These are phyloP conservation scores for Cherax quadricarinatus DNA, from an alignment of 1,140 invertebrate species.

Conservation along the genomic window DNA sequence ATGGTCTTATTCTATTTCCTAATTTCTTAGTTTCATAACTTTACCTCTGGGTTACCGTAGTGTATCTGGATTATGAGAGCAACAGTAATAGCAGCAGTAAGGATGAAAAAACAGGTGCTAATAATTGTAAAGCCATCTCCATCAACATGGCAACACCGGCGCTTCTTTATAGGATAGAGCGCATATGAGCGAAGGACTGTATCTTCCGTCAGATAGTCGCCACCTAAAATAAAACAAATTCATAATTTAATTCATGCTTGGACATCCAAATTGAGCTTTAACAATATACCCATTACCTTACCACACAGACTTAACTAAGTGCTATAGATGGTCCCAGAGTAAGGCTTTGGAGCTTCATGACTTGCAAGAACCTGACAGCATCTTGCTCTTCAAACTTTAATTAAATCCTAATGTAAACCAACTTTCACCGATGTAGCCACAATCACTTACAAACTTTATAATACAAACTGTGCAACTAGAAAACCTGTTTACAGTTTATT, in stretches of 20 bases:
- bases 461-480: too few relatives aligned
- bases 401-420: too few relatives aligned
- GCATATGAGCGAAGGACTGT: conserved; percentile 34
- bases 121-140: conserved; percentile 79
- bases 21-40: not conserved
- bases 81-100: conserved; percentile 83
- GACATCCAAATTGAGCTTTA: not conserved
- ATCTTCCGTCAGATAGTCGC: conserved; percentile 48
- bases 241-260: not conserved
- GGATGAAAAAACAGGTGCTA: conserved; percentile 77
- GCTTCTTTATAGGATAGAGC: conserved; percentile 15
- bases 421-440: too few relatives aligned
- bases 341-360: too few relatives aligned
- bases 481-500: too few relatives aligned
- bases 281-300: too few relatives aligned
- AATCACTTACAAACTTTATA: too few relatives aligned
- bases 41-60: conserved; percentile 78
- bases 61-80: conserved; percentile 82
- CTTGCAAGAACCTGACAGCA: too few relatives aligned
- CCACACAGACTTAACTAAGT: too few relatives aligned
- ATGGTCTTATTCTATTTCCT: not conserved
- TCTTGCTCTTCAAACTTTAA: too few relatives aligned
- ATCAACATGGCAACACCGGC: conserved; percentile 75
- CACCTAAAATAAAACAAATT: conserved; percentile 4
- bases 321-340: too few relatives aligned